Conservation (phyloP, 2,797 vertebrate genomes). For the Austrolebias charrua region DNA sequence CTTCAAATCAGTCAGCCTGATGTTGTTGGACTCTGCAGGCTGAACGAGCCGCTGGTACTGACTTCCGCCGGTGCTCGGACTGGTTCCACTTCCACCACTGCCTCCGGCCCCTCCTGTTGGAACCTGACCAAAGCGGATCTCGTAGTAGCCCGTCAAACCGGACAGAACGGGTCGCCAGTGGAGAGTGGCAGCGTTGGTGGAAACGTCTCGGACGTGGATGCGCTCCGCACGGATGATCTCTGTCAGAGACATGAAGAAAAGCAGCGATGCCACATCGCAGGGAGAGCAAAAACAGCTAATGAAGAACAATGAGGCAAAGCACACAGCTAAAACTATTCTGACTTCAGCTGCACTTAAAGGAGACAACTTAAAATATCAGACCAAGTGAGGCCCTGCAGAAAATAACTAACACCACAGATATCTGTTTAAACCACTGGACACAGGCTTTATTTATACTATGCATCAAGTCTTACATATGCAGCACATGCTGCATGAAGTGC, state of each 20-base stretch:
- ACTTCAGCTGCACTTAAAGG: slow-evolving; percentile 47
- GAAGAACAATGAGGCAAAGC: slow-evolving; percentile 17
- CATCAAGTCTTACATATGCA: slow-evolving; percentile 38
- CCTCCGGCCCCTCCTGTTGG: slow-evolving; percentile 16
- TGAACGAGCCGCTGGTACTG: slow-evolving; percentile 65
- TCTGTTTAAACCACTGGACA: slow-evolving; percentile 31
- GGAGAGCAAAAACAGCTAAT: slow-evolving; percentile 12
- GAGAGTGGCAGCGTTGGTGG: slow-evolving; percentile 82
- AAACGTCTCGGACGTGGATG: slow-evolving; percentile 83
- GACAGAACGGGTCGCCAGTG: slow-evolving; percentile 86
- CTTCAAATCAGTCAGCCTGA: slow-evolving; percentile 74
- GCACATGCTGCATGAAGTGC: slow-evolving; percentile 21
- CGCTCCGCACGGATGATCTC: slow-evolving; percentile 85
- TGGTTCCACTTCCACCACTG: slow-evolving; percentile 62
- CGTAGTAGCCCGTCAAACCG: slow-evolving; percentile 80
- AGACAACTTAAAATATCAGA: slow-evolving; percentile 70
- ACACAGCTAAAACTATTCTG: slow-evolving; percentile 43
- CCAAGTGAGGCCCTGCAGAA: slow-evolving; percentile 50
- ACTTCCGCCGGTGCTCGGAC: slow-evolving; percentile 60
- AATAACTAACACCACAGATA: slow-evolving; percentile 46
- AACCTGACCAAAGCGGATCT: slow-evolving; percentile 79
- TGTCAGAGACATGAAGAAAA: slow-evolving; percentile 48
- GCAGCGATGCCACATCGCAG: slow-evolving; percentile 10
- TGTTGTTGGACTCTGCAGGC: slow-evolving; percentile 76
- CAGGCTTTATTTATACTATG: slow-evolving; percentile 40